phyloP scores from a whole-genome alignment of 2,113 vertebrate species.

The Triplophysa siluroides region DNA sequence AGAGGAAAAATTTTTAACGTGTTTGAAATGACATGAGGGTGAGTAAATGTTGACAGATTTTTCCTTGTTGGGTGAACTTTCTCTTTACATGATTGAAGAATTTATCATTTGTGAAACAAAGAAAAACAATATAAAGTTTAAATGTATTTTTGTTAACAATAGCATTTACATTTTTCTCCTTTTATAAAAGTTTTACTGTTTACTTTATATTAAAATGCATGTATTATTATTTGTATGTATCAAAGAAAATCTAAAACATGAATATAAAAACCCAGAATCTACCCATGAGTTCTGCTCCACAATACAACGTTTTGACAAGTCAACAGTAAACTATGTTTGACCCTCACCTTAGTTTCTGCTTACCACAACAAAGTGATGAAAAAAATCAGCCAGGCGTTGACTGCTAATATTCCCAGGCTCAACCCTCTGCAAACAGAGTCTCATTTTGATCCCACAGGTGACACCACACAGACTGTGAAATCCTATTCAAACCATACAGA shows the following conservation, averaged over 20 bases:
- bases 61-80: too few species aligned
- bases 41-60: too few species aligned
- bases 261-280: neutral
- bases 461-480: neutral
- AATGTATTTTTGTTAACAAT: too few species aligned
- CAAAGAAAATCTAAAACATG: neutral
- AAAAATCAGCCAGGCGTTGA: slow-evolving; percentile 26
- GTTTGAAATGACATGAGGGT: too few species aligned
- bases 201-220: too few species aligned
- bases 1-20: too few species aligned
- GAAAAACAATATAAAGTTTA: too few species aligned
- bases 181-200: too few species aligned
- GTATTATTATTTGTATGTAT: too few species aligned
- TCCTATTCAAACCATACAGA: neutral
- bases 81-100: too few species aligned
- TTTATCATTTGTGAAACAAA: too few species aligned
- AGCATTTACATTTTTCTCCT: too few species aligned
- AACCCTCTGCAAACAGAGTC: slow-evolving; percentile 22
- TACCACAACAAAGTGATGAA: slow-evolving; percentile 27
- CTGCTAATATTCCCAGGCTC: slow-evolving; percentile 8
- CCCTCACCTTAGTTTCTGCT: slow-evolving; percentile 28
- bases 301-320: neutral
- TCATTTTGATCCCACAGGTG: neutral
- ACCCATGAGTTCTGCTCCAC: neutral
- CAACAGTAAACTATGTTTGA: slow-evolving; percentile 18